Percentiles rank a stretch among this genome's conserved stretches.
These are phyloP conservation scores for Ectobius pallidus DNA, from an alignment of 2,888 invertebrate genomes.

Conservation along the genomic window DNA sequence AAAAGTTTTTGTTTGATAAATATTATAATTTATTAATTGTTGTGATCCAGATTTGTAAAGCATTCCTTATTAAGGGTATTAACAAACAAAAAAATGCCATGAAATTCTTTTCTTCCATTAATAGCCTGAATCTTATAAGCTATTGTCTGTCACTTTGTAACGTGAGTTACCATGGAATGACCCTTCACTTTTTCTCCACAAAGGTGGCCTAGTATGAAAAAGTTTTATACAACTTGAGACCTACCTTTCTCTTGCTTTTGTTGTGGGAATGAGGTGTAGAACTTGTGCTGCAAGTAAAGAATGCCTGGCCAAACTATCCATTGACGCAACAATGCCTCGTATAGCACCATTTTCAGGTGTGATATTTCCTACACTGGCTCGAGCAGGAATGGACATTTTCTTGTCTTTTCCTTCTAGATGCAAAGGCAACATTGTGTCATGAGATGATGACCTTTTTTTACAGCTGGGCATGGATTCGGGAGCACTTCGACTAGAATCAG, in stretches of 20 bases:
- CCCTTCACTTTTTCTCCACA: too few species aligned
- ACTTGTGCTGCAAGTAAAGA: constrained; percentile 80
- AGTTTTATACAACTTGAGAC: too few species aligned
- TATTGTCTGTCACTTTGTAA: too few species aligned
- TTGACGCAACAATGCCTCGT: constrained; percentile 51
- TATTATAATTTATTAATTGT: too few species aligned
- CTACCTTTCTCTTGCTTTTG: constrained; percentile 79
- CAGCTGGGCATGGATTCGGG: constrained; percentile 48
- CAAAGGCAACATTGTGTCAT: constrained; percentile 49
- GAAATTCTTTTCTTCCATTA: too few species aligned
- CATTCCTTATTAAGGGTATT: too few species aligned
- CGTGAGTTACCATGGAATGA: too few species aligned
- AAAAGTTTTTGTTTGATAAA: too few species aligned
- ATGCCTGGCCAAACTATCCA: constrained; percentile 74
- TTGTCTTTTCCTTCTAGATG: constrained; percentile 14
- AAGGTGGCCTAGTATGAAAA: too few species aligned
- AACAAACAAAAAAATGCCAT: too few species aligned
- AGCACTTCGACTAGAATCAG: constrained; percentile 53
- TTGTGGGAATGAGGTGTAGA: constrained; percentile 79
- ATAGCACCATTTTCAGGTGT: constrained; percentile 48
- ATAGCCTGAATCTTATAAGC: too few species aligned
- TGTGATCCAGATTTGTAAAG: too few species aligned
- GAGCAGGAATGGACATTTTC: constrained; percentile 32
- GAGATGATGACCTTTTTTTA: constrained; percentile 53
- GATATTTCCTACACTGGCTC: constrained; percentile 47